A percentile compares a stretch with the other conserved stretches of the same genome.
Conservation (phyloP, 64 coral and sea anemone genomes). For the Porites australiensis region DNA sequence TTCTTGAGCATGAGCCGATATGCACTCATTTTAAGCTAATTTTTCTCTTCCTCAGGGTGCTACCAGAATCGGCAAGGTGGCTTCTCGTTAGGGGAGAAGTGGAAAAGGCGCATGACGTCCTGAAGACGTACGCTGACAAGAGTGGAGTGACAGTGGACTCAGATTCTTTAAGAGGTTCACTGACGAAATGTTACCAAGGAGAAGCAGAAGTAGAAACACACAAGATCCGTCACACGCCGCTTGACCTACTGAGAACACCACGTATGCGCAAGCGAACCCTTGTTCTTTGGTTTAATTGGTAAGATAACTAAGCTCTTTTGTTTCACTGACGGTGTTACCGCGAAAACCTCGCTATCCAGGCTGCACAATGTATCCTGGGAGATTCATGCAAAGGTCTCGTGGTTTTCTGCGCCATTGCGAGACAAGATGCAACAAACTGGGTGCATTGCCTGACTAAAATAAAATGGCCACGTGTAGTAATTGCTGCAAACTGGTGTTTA, state of each 20-base stretch:
- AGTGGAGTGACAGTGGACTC: constrained; percentile 20
- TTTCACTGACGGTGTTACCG: too few species aligned
- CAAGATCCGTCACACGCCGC: neutral
- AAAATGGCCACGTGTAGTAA: too few species aligned
- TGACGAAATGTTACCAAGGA: neutral
- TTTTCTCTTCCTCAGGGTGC: constrained; percentile 14
- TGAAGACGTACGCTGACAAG: constrained; percentile 64
- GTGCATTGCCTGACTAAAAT: too few species aligned
- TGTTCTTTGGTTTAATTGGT: constrained; percentile 74
- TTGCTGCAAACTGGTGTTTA: too few species aligned
- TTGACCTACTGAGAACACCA: constrained; percentile 54
- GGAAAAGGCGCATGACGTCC: constrained; percentile 54
- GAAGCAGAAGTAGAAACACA: neutral
- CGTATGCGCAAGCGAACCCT: constrained; percentile 58
- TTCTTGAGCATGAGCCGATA: too few species aligned
- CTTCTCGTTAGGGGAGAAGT: constrained; percentile 39
- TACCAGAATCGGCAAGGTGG: constrained; percentile 73
- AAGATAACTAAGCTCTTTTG: neutral
- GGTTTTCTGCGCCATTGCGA: too few species aligned
- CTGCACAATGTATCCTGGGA: too few species aligned
- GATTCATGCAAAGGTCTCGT: too few species aligned
- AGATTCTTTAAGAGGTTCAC: neutral
- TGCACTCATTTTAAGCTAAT: too few species aligned
- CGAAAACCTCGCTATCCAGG: too few species aligned
- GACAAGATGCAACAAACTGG: too few species aligned